phyloP scores from a whole-genome alignment of 2,113 vertebrate genomes.

The Meleagris gallopavo region DNA sequence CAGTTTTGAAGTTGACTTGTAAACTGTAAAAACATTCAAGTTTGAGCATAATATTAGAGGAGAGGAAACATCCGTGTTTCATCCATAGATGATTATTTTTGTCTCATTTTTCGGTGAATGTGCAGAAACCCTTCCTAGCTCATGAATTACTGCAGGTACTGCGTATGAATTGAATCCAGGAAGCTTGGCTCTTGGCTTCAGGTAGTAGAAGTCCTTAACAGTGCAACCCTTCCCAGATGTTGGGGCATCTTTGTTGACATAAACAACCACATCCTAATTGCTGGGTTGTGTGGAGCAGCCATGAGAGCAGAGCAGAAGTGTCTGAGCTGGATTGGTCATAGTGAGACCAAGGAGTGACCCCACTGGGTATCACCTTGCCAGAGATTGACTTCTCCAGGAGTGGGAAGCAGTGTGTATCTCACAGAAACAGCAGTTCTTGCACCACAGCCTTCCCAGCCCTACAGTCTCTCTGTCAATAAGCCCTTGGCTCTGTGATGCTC shows the following conservation, averaged over 20 bases:
- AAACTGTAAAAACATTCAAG: neutral
- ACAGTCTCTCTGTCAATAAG: neutral
- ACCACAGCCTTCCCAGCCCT: neutral
- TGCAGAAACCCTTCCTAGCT: neutral
- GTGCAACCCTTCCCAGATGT: neutral
- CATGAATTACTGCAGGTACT: neutral
- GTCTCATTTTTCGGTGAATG: neutral
- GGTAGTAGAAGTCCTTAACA: neutral
- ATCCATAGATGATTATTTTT: neutral
- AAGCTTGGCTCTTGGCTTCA: neutral
- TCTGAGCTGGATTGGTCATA: accelerated
- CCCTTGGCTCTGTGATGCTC: neutral
- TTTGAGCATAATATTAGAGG: neutral
- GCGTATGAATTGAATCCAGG: neutral
- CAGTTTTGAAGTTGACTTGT: neutral
- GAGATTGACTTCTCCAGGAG: neutral
- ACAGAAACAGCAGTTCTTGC: neutral
- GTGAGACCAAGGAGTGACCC: neutral
- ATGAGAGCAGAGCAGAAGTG: neutral
- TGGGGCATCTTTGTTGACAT: neutral
- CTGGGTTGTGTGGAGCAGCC: neutral
- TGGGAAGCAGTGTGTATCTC: neutral
- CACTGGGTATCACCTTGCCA: neutral
- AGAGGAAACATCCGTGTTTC: neutral
- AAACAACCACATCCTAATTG: neutral